Evolutionary conservation across 2,888 invertebrate genomes (phyloP), one percentile per base, ranked within the genome.

Genomic region (Nudaria mundana): DNA sequence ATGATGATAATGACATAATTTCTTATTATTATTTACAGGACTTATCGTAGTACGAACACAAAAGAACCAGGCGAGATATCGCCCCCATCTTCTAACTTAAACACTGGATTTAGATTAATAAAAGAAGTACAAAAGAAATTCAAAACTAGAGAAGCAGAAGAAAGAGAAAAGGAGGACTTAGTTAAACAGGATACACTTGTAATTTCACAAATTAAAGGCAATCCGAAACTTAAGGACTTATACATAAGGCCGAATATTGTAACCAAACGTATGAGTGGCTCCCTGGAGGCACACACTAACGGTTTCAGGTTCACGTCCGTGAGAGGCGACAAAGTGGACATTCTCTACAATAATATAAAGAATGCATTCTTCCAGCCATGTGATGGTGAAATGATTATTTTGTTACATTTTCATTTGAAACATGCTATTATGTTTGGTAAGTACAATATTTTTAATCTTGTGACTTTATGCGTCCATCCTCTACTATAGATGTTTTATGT

Each of bases 341-440:
- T 99, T 63, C 88, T 99, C 36, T 99, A 99, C 82, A 99, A 99
- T 88, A 99, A 99, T 82, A 99, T 99, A 58, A 98, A 98, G 78
- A 98, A 99, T 76, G 98, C 99, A 5, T 98, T 99, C 91, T 99
- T 99, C 89, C 98, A 98, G 89, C 98, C 98, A 0, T 99, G 99
- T 71, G 99, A 99, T 76, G 97, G 98, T 48, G 99, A 99, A 90
- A 99, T 99, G 98, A 99, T 99, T 42, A 99, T 99, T 71, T 89
- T 99, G 15, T 90, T 99, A 43, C 99, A 99, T 91, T 99, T 99
- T 84, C 98, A 99, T 89, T 91, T 99, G 46, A 98, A 97, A 91
- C 97, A 99, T 77, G 98, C 99, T 16, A 99, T 99, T 50, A 96
- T 99, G 96, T 99, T 99, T 90, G 99, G 99, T 60, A 81, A 91